Conservation (phyloP, 2,888 invertebrate genomes). For the Melanchra persicariae region DNA sequence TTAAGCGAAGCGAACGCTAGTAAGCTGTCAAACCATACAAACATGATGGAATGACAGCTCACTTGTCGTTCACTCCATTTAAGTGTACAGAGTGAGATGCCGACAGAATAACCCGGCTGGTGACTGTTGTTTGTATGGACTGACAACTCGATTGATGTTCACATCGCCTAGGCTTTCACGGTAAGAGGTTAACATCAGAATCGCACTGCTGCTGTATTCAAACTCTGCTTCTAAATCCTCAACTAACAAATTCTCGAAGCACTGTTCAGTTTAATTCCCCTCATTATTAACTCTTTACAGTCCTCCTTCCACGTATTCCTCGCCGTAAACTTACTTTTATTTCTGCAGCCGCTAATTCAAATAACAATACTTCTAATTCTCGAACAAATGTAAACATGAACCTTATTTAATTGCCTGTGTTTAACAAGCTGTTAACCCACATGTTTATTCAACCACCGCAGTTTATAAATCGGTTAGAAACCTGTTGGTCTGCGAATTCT, state of each 20-base stretch:
- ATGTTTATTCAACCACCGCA: constrained; percentile 58
- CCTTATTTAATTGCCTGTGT: constrained; percentile 64
- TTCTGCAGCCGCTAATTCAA: constrained; percentile 42
- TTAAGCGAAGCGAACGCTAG: no score
- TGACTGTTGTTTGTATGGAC: no score
- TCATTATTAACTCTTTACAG: constrained; percentile 48
- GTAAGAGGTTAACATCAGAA: no score
- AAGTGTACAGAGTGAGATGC: no score
- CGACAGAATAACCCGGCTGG: no score
- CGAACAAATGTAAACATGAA: constrained; percentile 54
- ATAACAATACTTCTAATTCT: constrained; percentile 59
- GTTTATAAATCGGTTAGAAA: constrained; percentile 56
- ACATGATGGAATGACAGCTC: no score
- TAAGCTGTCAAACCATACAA: no score
- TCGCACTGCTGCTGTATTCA: constrained; percentile 16
- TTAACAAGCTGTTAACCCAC: constrained; percentile 63
- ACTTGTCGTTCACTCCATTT: no score
- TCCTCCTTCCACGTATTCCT: constrained; percentile 38
- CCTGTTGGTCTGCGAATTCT: constrained; percentile 45
- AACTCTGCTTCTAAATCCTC: constrained; percentile 12
- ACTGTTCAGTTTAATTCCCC: constrained; percentile 34
- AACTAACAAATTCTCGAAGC: constrained; percentile 23
- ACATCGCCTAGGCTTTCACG: no score
- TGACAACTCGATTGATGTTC: no score
- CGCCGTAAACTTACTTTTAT: constrained; percentile 56